These are phyloP conservation scores for Ophion obscuratus DNA, from an alignment of 2,888 invertebrate species.

Conservation along the genomic window DNA sequence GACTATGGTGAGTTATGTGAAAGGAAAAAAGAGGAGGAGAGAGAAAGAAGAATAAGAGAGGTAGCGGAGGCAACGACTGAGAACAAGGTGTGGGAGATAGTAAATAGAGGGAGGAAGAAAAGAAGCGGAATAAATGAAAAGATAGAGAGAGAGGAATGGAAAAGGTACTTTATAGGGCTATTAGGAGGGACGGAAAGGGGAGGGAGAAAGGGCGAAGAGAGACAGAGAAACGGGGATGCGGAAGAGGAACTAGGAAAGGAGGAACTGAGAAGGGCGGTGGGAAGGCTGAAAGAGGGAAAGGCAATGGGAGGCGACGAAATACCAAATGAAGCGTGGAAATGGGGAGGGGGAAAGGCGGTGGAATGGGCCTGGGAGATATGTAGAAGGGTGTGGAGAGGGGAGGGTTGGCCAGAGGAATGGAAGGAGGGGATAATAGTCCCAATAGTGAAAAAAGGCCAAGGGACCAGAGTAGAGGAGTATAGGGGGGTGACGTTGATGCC, in stretches of 20 bases:
- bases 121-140: slow-evolving; percentile 10
- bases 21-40: too few relatives aligned
- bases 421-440: too few relatives aligned
- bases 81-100: slow-evolving; percentile 9
- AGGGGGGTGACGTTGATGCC: slow-evolving; percentile 52
- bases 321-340: too few relatives aligned
- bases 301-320: background rate
- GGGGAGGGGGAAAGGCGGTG: too few relatives aligned
- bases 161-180: slow-evolving; percentile 18
- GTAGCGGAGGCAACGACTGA: slow-evolving; percentile 21
- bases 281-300: slow-evolving; percentile 10
- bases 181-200: background rate
- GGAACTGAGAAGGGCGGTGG: background rate
- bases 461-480: slow-evolving; percentile 31
- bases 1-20: too few relatives aligned
- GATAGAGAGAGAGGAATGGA: background rate
- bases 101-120: slow-evolving; percentile 7
- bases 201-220: too few relatives aligned
- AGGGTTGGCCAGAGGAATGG: too few relatives aligned
- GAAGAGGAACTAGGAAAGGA: slow-evolving; percentile 7
- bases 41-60: too few relatives aligned
- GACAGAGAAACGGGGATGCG: background rate
- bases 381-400: too few relatives aligned
- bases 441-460: too few relatives aligned
- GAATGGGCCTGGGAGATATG: too few relatives aligned